phyloP scores from a whole-genome alignment of 2,797 vertebrate species.

The Podarcis siculus region DNA sequence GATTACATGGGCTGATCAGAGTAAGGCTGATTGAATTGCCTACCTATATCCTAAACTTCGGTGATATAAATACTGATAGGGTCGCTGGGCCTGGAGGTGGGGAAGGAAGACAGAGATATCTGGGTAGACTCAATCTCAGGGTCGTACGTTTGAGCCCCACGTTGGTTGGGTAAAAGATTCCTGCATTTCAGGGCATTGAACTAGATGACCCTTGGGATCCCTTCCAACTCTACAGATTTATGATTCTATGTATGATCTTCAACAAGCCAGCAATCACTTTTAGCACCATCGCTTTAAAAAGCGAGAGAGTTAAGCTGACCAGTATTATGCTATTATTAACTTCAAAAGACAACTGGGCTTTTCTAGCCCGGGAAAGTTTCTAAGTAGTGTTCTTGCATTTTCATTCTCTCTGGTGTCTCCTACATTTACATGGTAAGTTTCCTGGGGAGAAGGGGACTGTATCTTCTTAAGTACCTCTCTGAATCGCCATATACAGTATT shows the following conservation, averaged over 20 bases:
- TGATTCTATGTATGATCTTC: no score
- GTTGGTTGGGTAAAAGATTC: no score
- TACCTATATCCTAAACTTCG: neutral
- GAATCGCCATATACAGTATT: neutral
- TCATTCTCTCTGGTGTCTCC: neutral
- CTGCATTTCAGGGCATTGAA: no score
- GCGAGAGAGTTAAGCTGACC: neutral
- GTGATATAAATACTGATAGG: neutral
- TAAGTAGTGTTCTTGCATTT: neutral
- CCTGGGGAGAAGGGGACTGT: neutral
- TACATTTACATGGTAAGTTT: neutral
- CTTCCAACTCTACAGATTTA: no score
- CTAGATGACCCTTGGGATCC: no score
- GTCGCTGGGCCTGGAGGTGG: neutral
- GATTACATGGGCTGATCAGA: neutral
- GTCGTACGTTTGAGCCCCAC: no score
- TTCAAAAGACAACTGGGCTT: neutral
- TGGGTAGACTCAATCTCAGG: no score
- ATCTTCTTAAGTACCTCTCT: neutral
- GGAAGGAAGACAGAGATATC: neutral
- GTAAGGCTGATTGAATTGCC: neutral
- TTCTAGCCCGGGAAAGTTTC: neutral
- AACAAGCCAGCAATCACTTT: neutral
- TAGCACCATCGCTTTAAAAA: neutral
- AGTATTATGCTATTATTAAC: neutral